Evolutionary conservation across 2,797 vertebrate species (phyloP), one percentile per base, ranked within the genome.

Genomic region (Pseudomugil tenellus): DNA sequence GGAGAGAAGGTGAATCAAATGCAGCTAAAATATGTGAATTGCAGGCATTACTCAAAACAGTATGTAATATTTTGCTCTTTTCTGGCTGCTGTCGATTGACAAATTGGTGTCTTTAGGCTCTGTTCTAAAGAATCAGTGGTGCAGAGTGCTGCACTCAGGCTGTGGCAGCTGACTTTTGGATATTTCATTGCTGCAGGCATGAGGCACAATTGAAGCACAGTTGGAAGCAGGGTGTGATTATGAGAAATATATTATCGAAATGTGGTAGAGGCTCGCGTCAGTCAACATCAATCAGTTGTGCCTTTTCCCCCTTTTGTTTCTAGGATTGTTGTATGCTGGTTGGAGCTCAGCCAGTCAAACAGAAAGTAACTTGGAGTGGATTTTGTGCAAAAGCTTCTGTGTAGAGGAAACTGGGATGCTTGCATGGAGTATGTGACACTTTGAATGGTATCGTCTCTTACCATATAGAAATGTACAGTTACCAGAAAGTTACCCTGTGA

Each of bases 81-180:
- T 71, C 58, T 78, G 73, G 49, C 62, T 54, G 57, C 70, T 71
- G 70, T 71, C 28, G 41, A 41, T 0, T 41, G 69, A 81, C 75
- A 86, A 77, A 85, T 84, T 82, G 78, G 56, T 81, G 74, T 82
- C 74, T 89, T 61, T 72, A 69, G 83, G 83, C 83, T 67, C 73
- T 63, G 46, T 70, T 83, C 60, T 74, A 34, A 68, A 64, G 81
- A 84, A 35, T 75, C 78, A 73, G 19, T 58, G 81, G 59, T 66
- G 73, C 83, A 65, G 68, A 71, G 63, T 70, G 77, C 54, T 55
- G 66, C 54, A 16, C 62, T 79, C 69, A 55, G 2, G 11, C 74
- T 60, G 62, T 51, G 63, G 61, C 65, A 62, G 67, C 65, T 54
- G 61, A 80, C 77, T 84, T 78, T 72, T 51, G 63, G 72, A 81